Evolutionary conservation across 2,888 invertebrate species (phyloP), one percentile per base, ranked within the genome.

Genomic region (Tenthredo livida): DNA sequence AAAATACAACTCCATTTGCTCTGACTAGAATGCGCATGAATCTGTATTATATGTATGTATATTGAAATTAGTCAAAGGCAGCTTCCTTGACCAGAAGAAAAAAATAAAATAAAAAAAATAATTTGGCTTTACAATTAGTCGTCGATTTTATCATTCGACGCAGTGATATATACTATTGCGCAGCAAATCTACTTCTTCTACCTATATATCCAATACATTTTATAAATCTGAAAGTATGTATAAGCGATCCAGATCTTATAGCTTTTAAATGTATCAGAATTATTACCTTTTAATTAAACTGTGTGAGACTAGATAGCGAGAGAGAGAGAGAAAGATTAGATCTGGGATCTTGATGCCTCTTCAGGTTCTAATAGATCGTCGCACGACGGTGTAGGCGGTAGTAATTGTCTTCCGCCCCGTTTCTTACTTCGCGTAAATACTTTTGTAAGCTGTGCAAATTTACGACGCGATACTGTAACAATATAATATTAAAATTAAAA

Each of bases 381-480:
- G 75, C 93, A 93, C 10, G 93, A 93, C 77, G 92, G 92, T 37
- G 93, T 93, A n/a, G 93, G 91, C 29, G 93, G 92, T 84, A 93
- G 86, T 85, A 93, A 89, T 87, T 93, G 93, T 47, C 92, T 90
- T 37, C 92, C 93, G 17, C 91, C 91, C 47, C 91, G 89, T 86
- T 93, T 93, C 90, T 93, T 93, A 87, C 91, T 93, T 85, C 97
- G 95, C 10, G 96, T 96, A 91, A 97, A 97, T 89, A 97, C 96
- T 86, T 96, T 95, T 9, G 97, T 97, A 87, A 97, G 94, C 93
- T 97, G 97, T 33, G 97, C 95, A 93, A 97, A 97, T 93, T 97
- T 97, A 91, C 97, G 97, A 87, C 96, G 95, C 9, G 97, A 97
- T 88, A 96, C 96, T 96, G 93, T 10, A 94, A 94, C 85, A 84